Base-by-base conservation (phyloP, 2,113 vertebrate genomes). In the Dryoscopus gambensis region DNA sequence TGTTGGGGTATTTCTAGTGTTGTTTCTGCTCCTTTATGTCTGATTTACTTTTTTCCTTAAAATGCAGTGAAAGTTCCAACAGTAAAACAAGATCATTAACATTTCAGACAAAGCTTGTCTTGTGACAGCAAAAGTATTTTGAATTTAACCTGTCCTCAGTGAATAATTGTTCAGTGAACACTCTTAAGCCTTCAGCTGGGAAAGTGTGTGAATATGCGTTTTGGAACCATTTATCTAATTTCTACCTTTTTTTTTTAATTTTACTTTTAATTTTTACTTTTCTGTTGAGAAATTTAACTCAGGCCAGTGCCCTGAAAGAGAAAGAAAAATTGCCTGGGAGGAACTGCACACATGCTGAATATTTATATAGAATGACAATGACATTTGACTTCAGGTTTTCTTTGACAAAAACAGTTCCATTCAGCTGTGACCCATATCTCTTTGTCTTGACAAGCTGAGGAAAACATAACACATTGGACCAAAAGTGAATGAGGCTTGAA, bases 371-470 rank as follows among this genome's bases (percentile, higher is more conserved):
- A 81, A 79, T 92, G 90, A 86, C 49, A 94, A 63, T 76, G 82
- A 86, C 93, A 91, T 95, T 92, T 96, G 84, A 93, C 84, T 97
- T 90, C 68, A 89, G 71, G 79, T 94, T 91, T 90, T 92, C 65
- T 74, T 52, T 89, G 57, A 57, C 55, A 93, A 75, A 81, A 86
- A 88, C 81, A 68, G 42, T 69, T 90, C 65, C 35, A n/a, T 89
- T 91, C 81, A 90, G 39, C 92, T 96, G 76, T 94, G 90, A 96
- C 90, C 87, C 35, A 30, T 84, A 84, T 87, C 75, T 86, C 82
- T 84, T 87, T 64, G 67, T 79, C 65, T 86, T 96, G 92, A 95
- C 94, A 97, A 96, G 65, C 64, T 77, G 79, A 91, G 59, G 8
- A 81, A 94, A 94, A 83, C 35, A 57, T 49, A 83, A 71, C 56